A percentile compares a stretch with the other conserved stretches of the same genome.
phyloP scores from a whole-genome alignment of 2,797 vertebrate genomes.

The Ispidina picta region DNA sequence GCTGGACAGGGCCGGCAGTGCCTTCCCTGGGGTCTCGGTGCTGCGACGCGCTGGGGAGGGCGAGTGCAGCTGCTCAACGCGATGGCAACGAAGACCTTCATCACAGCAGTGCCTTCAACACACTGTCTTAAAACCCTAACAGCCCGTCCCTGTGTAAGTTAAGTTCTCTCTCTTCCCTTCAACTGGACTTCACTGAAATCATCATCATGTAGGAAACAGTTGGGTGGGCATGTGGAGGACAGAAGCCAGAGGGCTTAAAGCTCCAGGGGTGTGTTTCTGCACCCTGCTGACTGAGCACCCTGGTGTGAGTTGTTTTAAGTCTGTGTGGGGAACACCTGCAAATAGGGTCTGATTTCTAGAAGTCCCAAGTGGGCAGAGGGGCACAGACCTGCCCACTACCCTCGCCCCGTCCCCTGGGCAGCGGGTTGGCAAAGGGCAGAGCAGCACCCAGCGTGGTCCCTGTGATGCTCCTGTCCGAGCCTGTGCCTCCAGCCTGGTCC shows the following conservation, averaged over 20 bases:
- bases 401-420: background rate
- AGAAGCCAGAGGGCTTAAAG: background rate
- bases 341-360: background rate
- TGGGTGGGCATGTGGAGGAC: background rate
- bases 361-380: background rate
- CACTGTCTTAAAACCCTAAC: conserved; percentile 56
- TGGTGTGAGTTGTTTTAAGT: rapidly evolving
- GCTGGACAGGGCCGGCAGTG: background rate
- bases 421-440: background rate
- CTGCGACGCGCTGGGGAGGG: background rate
- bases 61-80: background rate
- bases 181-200: background rate
- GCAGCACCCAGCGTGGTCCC: background rate
- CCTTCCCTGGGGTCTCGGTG: background rate
- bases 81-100: conserved; percentile 38
- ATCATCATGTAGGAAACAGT: rapidly evolving
- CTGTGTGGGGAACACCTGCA: background rate
- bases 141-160: background rate
- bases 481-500: background rate
- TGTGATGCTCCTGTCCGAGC: background rate
- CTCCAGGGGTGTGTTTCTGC: background rate
- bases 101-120: conserved; percentile 67
- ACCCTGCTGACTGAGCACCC: rapidly evolving
- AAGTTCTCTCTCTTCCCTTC: background rate
- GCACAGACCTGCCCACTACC: background rate